Evolutionary conservation across 1,140 invertebrate genomes (phyloP).

Genomic region (Frieseomelitta varia): DNA sequence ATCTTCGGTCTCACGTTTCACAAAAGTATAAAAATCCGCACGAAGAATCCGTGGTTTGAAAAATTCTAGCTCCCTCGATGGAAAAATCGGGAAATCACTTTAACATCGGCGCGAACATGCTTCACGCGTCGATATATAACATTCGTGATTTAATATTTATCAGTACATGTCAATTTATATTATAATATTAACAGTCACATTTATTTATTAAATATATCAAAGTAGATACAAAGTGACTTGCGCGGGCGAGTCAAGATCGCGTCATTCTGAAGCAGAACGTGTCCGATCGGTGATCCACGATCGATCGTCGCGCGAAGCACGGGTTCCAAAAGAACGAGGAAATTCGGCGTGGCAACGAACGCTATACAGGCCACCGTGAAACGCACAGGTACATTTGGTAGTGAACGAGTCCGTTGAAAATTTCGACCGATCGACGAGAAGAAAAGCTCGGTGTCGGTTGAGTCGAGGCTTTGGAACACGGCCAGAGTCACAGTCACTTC

Average conservation of each 20-base stretch:
- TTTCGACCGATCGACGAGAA: constrained; percentile 5
- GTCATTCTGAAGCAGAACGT: not conserved
- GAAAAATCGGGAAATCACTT: too few species aligned
- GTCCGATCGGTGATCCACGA: not conserved
- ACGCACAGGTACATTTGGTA: constrained; percentile 64
- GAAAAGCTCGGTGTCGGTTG: not conserved
- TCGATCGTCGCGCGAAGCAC: not conserved
- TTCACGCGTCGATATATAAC: too few species aligned
- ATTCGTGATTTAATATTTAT: too few species aligned
- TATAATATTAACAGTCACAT: too few species aligned
- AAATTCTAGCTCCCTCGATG: too few species aligned
- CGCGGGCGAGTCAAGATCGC: not conserved
- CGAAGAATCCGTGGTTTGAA: too few species aligned
- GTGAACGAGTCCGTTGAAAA: constrained; percentile 32
- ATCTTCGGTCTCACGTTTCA: too few species aligned
- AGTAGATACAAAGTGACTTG: too few species aligned
- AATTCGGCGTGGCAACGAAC: not conserved
- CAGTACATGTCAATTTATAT: too few species aligned
- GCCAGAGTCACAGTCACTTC: constrained; percentile 68
- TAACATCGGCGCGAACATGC: too few species aligned
- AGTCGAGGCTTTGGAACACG: constrained; percentile 69
- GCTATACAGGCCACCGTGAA: constrained; percentile 31
- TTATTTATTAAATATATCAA: too few species aligned
- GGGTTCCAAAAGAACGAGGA: constrained; percentile 8
- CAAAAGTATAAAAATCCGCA: too few species aligned